phyloP scores from a whole-genome alignment of 2,797 vertebrate genomes.

The Gephyroberyx darwinii region DNA sequence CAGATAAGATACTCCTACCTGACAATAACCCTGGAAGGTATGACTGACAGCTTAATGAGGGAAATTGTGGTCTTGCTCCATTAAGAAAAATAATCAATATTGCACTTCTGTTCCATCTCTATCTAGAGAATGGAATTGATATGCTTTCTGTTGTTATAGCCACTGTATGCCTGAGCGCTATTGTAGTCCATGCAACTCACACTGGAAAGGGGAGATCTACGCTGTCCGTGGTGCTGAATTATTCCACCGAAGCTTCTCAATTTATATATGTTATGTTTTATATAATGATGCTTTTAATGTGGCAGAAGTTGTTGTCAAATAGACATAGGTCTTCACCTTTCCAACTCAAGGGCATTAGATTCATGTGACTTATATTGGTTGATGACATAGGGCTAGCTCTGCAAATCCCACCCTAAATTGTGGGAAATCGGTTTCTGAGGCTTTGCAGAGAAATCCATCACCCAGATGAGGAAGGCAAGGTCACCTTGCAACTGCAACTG shows the following conservation, averaged over 20 bases:
- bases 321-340: conserved; percentile 18
- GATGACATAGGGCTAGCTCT: neutral
- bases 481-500: conserved; percentile 52
- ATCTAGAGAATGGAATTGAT: neutral
- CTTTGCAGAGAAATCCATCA: conserved; percentile 51
- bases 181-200: neutral
- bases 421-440: conserved; percentile 40
- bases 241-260: neutral
- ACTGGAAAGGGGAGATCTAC: neutral
- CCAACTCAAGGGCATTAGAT: conserved; percentile 23
- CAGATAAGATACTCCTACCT: neutral
- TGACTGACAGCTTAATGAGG: conserved; percentile 29
- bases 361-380: neutral
- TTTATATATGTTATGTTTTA: no score
- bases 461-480: conserved; percentile 31
- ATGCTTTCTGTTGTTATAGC: neutral
- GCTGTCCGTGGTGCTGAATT: conserved; percentile 16
- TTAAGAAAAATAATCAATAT: conserved; percentile 33
- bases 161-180: neutral
- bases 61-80: conserved; percentile 5
- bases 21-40: conserved; percentile 1
- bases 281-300: conserved; percentile 6
- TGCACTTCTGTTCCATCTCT: neutral
- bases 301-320: neutral
- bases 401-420: conserved; percentile 19